Conservation (phyloP, 2,888 invertebrate species). For the Drosophila cognata region DNA sequence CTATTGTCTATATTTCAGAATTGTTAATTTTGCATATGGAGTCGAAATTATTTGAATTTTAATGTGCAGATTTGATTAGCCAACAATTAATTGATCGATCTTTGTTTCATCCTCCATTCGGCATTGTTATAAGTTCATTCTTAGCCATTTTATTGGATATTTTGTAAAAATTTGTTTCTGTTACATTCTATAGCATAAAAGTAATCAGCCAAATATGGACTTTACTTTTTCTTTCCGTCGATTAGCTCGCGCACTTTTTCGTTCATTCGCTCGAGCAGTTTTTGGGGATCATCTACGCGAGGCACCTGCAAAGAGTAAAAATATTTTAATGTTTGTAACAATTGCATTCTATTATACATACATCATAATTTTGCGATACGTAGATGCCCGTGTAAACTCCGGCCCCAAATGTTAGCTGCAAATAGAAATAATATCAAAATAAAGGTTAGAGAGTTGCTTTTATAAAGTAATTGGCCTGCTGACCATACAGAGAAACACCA, state of each 20-base stretch:
- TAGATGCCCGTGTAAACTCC: conserved; percentile 91
- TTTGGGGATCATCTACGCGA: conserved; percentile 92
- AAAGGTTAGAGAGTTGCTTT: background rate
- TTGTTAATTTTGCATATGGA: background rate
- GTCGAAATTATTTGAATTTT: background rate
- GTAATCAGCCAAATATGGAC: background rate
- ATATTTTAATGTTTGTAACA: background rate
- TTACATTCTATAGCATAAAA: conserved; percentile 3
- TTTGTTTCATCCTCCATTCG: background rate
- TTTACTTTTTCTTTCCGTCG: conserved; percentile 87
- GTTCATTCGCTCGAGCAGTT: conserved; percentile 87
- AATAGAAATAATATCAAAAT: conserved; percentile 48
- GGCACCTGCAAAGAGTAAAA: conserved; percentile 88
- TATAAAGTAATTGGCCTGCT: conserved; percentile 12
- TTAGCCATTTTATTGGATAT: conserved; percentile 29
- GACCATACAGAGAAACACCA: conserved; percentile 45
- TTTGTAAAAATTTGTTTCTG: conserved; percentile 1
- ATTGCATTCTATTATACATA: conserved; percentile 75
- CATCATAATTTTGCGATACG: conserved; percentile 90
- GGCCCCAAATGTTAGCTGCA: conserved; percentile 88
- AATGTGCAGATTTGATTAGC: background rate
- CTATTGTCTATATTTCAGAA: background rate
- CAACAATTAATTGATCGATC: background rate
- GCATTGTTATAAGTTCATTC: background rate
- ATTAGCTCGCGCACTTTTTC: conserved; percentile 85